Evolutionary conservation across 2,113 vertebrate genomes (phyloP), one percentile per base, ranked within the genome.

Genomic region (Vanacampus margaritifer): DNA sequence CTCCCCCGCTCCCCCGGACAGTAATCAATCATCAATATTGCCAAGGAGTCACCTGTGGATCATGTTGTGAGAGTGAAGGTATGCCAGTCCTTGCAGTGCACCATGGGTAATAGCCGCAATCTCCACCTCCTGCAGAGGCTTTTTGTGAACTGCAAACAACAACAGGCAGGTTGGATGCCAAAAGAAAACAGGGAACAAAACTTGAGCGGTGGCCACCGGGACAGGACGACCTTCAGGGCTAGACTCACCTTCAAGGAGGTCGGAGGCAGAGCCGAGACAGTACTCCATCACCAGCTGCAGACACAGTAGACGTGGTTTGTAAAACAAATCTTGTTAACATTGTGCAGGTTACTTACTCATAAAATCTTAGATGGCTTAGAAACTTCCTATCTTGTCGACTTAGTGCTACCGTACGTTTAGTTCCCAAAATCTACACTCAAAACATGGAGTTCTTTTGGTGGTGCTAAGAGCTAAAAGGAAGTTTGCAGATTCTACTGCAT

Each of bases 51-150:
- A 97, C 95, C 95, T 94, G 87, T 96, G 95, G 72, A 97, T 97
- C 95, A 97, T 96, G 75, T 96, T 96, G 91, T 96, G 95, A 19
- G 94, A 94, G 84, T 97, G 95, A 24, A 97, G 93, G 76, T 96
- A 97, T 1, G 94, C 94, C 81, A 96, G 85, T 74, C 95, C 95
- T 85, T 94, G 94, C 80, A 97, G 91, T 41, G 95, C 95, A 74
- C 95, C 95, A 0, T 97, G 95, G 71, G 93, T 95, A 86, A 97
- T 96, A 68, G 94, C 95, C 67, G 95, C 95, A 68, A 97, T 97
- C 86, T 97, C 95, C 8, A 95, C 90, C 84, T 97, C 95, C 88
- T 97, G 95, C 37, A 97, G 93, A 2, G 95, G 95, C 84, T 97
- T 97, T 88, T 96, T 96, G 88, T 97, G 95, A 78, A 97, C 95